Evolutionary conservation across 2,797 vertebrate species (phyloP).

Genomic region (Lateolabrax maculatus): DNA sequence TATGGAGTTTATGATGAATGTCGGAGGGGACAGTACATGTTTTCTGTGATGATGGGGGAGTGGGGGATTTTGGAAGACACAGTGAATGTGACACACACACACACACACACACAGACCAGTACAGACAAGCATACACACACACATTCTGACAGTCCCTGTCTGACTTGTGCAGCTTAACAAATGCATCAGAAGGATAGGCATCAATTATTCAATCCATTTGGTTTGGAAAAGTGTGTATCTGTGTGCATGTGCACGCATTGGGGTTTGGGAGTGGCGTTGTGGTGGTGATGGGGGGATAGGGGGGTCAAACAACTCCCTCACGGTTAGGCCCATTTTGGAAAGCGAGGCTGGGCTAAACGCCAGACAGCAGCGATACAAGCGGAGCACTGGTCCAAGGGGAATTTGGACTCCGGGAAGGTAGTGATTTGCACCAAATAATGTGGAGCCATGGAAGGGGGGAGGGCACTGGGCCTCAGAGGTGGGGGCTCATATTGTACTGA

Average conservation of each 20-base stretch:
- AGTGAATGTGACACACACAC: slow-evolving; percentile 47
- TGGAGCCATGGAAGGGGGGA: slow-evolving; percentile 77
- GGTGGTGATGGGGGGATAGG: slow-evolving; percentile 74
- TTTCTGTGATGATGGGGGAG: slow-evolving; percentile 68
- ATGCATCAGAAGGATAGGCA: slow-evolving; percentile 89
- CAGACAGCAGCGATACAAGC: slow-evolving; percentile 86
- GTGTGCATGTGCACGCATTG: slow-evolving; percentile 13
- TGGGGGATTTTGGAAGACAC: slow-evolving; percentile 51
- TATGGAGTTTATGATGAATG: slow-evolving; percentile 79
- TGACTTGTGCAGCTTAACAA: slow-evolving; percentile 86
- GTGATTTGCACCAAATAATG: slow-evolving; percentile 88
- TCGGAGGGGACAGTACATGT: slow-evolving; percentile 75
- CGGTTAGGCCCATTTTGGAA: slow-evolving; percentile 93
- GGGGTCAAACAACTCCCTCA: slow-evolving; percentile 90
- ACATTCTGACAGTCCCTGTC: slow-evolving; percentile 77
- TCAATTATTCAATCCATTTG: slow-evolving; percentile 95
- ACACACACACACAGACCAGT: slow-evolving; percentile 24
- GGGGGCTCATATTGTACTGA: background rate
- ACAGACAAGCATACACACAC: slow-evolving; percentile 30
- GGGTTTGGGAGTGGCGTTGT: background rate
- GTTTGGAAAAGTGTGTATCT: slow-evolving; percentile 61
- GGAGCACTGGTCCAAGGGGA: slow-evolving; percentile 88
- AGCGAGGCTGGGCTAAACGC: slow-evolving; percentile 89
- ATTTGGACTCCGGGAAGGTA: slow-evolving; percentile 84
- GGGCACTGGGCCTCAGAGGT: background rate